Conservation (phyloP, 2,797 vertebrate genomes). For the Gymnothorax reevesii region DNA sequence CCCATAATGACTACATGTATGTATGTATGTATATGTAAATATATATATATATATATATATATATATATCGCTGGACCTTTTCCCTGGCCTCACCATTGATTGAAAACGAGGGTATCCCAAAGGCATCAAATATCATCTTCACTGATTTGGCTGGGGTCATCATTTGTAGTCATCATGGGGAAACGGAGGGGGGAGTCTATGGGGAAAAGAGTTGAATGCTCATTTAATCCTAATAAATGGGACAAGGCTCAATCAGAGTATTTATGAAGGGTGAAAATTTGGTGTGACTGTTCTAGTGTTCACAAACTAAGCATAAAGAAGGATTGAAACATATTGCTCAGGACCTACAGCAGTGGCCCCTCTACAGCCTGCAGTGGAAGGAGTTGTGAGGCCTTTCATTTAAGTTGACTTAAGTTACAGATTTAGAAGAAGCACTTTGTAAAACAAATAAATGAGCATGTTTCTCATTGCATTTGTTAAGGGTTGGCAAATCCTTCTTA, state of each 20-base stretch:
- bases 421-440: slow-evolving; percentile 73
- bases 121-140: too few relatives aligned
- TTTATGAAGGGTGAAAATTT: not conserved
- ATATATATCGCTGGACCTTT: too few relatives aligned
- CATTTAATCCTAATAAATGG: not conserved
- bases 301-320: not conserved
- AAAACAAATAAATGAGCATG: slow-evolving; percentile 71
- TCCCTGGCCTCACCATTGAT: too few relatives aligned
- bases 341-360: slow-evolving; percentile 58
- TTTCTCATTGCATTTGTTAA: slow-evolving; percentile 71
- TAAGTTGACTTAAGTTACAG: slow-evolving; percentile 63
- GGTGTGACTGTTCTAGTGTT: not conserved
- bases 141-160: too few relatives aligned
- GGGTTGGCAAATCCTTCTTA: slow-evolving; percentile 59
- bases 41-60: too few relatives aligned
- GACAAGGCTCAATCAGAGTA: not conserved
- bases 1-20: too few relatives aligned
- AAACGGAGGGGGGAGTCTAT: too few relatives aligned
- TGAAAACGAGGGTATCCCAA: too few relatives aligned
- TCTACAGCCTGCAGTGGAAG: slow-evolving; percentile 56
- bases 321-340: slow-evolving; percentile 36
- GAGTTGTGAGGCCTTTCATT: slow-evolving; percentile 59
- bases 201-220: not conserved
- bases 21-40: too few relatives aligned
- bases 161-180: too few relatives aligned